Evolutionary conservation across 2,797 vertebrate genomes (phyloP).

Genomic region (Momotus momota): DNA sequence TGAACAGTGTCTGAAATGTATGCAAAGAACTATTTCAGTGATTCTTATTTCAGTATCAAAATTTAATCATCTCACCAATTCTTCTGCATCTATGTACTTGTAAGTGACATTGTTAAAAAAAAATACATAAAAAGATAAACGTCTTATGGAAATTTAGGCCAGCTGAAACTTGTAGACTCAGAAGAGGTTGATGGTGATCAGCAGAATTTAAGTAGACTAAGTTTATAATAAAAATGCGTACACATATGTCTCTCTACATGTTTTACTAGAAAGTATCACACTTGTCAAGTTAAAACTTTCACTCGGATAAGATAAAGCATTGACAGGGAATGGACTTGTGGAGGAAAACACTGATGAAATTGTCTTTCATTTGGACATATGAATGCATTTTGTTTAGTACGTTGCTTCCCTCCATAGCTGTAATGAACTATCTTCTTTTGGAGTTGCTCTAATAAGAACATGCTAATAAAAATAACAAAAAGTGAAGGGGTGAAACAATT

Average conservation of each 20-base stretch:
- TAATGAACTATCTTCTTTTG: neutral
- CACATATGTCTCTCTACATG: neutral
- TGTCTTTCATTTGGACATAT: neutral
- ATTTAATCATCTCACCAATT: neutral
- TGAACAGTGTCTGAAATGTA: neutral
- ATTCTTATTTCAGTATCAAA: neutral
- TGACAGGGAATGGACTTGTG: neutral
- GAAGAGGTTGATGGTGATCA: neutral
- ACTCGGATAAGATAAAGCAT: neutral
- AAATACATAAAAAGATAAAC: neutral
- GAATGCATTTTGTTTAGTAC: neutral
- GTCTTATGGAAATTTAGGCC: neutral
- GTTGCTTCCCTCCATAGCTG: neutral
- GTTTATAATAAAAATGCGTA: neutral
- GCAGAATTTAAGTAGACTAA: neutral
- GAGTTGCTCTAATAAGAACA: neutral
- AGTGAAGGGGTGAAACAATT: neutral
- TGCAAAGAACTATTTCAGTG: neutral
- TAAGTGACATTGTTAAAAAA: neutral
- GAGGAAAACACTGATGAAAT: neutral
- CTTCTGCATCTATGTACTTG: neutral
- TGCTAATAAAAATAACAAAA: neutral
- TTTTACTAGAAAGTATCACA: neutral
- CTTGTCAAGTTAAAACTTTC: neutral
- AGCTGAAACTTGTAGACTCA: neutral